Conservation (phyloP, 2,113 vertebrate species). For the Anoura caudifer region DNA sequence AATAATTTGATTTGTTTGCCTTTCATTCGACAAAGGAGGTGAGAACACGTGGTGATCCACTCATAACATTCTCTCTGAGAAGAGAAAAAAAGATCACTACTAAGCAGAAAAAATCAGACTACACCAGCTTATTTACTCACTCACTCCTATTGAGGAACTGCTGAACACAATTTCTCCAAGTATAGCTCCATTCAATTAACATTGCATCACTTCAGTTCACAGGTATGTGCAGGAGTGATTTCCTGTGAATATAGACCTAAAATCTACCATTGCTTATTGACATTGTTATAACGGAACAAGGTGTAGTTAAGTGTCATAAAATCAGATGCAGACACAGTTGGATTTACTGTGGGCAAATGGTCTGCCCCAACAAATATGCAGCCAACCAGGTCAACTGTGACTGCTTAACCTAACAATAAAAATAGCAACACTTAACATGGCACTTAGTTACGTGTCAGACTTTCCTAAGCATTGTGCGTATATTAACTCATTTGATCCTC, state of each 20-base stretch:
- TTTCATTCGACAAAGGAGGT: conserved; percentile 83
- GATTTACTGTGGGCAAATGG: background rate
- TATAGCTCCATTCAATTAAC: background rate
- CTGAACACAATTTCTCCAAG: background rate
- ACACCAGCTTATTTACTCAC: background rate
- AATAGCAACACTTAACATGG: background rate
- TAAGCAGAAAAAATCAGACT: background rate
- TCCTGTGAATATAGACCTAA: background rate
- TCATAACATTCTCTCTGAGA: conserved; percentile 83
- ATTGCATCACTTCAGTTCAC: background rate
- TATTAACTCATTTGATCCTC: background rate
- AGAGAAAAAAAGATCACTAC: conserved; percentile 52
- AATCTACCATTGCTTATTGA: background rate
- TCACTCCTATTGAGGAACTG: background rate
- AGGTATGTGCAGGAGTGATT: background rate
- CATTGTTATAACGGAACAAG: background rate
- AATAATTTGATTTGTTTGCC: conserved; percentile 64
- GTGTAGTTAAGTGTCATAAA: background rate
- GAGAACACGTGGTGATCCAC: conserved; percentile 83
- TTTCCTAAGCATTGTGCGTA: background rate
- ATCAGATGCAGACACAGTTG: background rate
- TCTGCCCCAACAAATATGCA: background rate
- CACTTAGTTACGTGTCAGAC: background rate
- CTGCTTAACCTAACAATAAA: background rate
- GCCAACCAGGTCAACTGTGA: background rate